phyloP scores from a whole-genome alignment of 1,140 invertebrate genomes.

The Drosophila saltans region DNA sequence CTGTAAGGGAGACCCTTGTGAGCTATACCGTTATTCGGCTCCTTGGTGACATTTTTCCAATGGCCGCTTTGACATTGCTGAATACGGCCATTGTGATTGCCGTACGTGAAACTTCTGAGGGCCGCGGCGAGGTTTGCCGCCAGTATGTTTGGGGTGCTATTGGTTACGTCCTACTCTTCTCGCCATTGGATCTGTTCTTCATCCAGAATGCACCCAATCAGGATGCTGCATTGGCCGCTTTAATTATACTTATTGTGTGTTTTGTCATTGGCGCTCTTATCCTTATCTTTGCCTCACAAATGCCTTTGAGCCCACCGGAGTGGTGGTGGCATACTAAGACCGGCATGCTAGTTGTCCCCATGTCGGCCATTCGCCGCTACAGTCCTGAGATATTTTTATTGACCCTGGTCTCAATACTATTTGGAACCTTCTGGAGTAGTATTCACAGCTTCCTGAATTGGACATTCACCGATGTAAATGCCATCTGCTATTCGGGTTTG shows the following conservation, averaged over 20 bases:
- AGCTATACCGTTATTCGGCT: conserved; percentile 88
- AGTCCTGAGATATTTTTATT: conserved; percentile 88
- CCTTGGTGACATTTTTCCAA: conserved; percentile 90
- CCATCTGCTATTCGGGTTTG: conserved; percentile 79
- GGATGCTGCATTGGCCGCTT: conserved; percentile 39
- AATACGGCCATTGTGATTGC: conserved; percentile 91
- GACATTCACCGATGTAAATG: conserved; percentile 75
- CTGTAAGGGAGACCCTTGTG: conserved; percentile 88
- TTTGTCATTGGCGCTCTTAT: conserved; percentile 76
- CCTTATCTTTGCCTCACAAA: conserved; percentile 82
- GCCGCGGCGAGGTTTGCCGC: conserved; percentile 91
- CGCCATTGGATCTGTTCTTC: conserved; percentile 86
- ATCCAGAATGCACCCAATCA: conserved; percentile 42
- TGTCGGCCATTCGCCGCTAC: conserved; percentile 89
- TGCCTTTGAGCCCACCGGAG: conserved; percentile 90
- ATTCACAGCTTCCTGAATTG: conserved; percentile 90
- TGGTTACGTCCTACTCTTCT: conserved; percentile 88
- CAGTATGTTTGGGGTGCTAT: conserved; percentile 90
- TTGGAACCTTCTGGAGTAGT: conserved; percentile 91
- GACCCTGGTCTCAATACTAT: conserved; percentile 87
- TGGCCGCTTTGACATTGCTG: conserved; percentile 88
- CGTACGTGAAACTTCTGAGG: conserved; percentile 90
- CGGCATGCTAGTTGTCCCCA: conserved; percentile 89
- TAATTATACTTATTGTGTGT: conserved; percentile 87
- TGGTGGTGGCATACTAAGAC: conserved; percentile 93